phyloP scores from a whole-genome alignment of 1,140 invertebrate species.

The Semibalanus balanoides region DNA sequence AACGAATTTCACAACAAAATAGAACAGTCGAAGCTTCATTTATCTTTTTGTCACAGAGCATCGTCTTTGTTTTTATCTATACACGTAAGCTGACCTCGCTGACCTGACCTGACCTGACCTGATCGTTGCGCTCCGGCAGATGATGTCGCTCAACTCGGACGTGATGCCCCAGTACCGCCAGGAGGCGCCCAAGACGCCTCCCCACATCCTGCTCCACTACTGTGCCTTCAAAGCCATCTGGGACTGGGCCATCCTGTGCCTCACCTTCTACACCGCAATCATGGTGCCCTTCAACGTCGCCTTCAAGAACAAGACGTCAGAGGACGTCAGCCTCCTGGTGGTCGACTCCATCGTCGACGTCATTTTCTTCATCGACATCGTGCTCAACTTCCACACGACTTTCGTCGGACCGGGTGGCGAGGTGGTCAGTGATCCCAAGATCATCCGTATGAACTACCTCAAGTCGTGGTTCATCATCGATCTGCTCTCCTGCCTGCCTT shows the following conservation, averaged over 20 bases:
- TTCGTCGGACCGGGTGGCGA: constrained; percentile 97
- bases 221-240: constrained; percentile 93
- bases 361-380: constrained; percentile 99
- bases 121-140: no score
- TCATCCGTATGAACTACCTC: constrained; percentile 95
- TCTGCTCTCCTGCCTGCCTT: constrained; percentile 94
- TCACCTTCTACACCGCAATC: constrained; percentile 99
- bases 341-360: constrained; percentile 99
- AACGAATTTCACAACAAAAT: no score
- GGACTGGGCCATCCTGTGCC: constrained; percentile 99
- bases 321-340: constrained; percentile 90
- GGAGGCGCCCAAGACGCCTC: constrained; percentile 98
- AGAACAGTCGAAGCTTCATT: no score
- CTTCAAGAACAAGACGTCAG: constrained; percentile 98
- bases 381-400: constrained; percentile 99
- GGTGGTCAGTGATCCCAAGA: constrained; percentile 94
- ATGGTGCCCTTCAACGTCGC: constrained; percentile 99
- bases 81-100: no score
- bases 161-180: constrained; percentile 98
- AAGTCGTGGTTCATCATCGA: constrained; percentile 99
- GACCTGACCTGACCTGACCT: no score
- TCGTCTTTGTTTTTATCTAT: no score
- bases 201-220: constrained; percentile 93
- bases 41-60: no score
- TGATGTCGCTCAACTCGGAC: constrained; percentile 92